A percentile compares a stretch with the other conserved stretches of the same genome.
These are phyloP conservation scores for Falco columbarius DNA, from an alignment of 2,797 vertebrate genomes.

Conservation along the genomic window DNA sequence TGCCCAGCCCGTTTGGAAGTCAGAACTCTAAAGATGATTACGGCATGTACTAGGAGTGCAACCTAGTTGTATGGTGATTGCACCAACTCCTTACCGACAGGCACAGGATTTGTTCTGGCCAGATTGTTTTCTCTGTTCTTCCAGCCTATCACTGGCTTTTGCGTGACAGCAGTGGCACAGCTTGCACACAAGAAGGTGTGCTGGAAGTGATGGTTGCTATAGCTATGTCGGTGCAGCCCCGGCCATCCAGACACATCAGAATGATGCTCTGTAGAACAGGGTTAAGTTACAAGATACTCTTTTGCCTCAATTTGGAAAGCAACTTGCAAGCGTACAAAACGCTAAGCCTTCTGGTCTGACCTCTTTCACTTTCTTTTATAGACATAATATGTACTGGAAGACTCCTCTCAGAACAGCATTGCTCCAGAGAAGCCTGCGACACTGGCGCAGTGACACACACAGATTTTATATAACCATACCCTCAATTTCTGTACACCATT, in stretches of 20 bases:
- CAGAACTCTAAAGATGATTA: not conserved
- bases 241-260: not conserved
- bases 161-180: slow-evolving; percentile 8
- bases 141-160: not conserved
- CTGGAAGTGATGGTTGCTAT: not conserved
- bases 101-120: not conserved
- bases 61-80: not conserved
- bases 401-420: not conserved
- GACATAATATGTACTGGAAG: not conserved
- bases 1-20: not conserved
- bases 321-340: not conserved
- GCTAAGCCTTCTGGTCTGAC: not conserved
- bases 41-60: not conserved
- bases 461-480: not conserved
- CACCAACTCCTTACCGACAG: not conserved
- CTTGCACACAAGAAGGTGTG: not conserved
- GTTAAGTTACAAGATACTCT: slow-evolving; percentile 7
- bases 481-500: not conserved
- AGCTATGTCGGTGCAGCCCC: not conserved
- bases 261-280: not conserved
- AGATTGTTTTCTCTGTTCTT: not conserved
- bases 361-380: not conserved
- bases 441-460: fast-evolving
- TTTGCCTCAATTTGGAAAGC: not conserved
- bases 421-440: not conserved